Base-by-base conservation (phyloP, 2,888 invertebrate species). In the Phaonia tiefii region DNA sequence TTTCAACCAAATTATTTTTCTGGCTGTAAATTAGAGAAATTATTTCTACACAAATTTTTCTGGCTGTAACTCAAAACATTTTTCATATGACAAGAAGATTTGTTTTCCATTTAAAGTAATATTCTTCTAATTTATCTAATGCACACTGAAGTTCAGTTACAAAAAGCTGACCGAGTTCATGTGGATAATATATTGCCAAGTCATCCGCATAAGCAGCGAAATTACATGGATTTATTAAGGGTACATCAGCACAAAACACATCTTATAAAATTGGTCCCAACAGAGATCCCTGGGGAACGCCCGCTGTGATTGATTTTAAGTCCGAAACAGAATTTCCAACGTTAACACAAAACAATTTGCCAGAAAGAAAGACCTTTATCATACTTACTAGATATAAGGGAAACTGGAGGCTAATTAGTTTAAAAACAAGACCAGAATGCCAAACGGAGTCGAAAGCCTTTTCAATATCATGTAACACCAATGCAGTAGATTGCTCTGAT, bases 21-120 rank as follows among this genome's bases (percentile, higher is more conserved):
- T n/a, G n/a, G n/a, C n/a, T n/a, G n/a, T n/a, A n/a, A n/a, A n/a
- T n/a, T n/a, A n/a, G n/a, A n/a, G n/a, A n/a, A n/a, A n/a, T n/a
- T n/a, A n/a, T n/a, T n/a, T n/a, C n/a, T n/a, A n/a, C n/a, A n/a
- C n/a, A n/a, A n/a, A n/a, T n/a, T n/a, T n/a, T n/a, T n/a, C n/a
- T n/a, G n/a, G n/a, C n/a, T n/a, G n/a, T n/a, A n/a, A n/a, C n/a
- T n/a, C n/a, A n/a, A n/a, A n/a, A n/a, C n/a, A n/a, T n/a, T n/a
- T n/a, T n/a, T n/a, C n/a, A n/a, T n/a, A n/a, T n/a, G n/a, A n/a
- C n/a, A n/a, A n/a, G n/a, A 2, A 65, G 22, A 31, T 67, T 75
- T 5, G 63, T 49, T 67, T 49, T 75, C 46, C 63, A 72, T 63
- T 66, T 58, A 10, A 42, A n/a, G 37, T 54, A 56, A 42, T 66